These are phyloP conservation scores for Picathartes gymnocephalus DNA, from an alignment of 2,113 vertebrate genomes.

Conservation along the genomic window DNA sequence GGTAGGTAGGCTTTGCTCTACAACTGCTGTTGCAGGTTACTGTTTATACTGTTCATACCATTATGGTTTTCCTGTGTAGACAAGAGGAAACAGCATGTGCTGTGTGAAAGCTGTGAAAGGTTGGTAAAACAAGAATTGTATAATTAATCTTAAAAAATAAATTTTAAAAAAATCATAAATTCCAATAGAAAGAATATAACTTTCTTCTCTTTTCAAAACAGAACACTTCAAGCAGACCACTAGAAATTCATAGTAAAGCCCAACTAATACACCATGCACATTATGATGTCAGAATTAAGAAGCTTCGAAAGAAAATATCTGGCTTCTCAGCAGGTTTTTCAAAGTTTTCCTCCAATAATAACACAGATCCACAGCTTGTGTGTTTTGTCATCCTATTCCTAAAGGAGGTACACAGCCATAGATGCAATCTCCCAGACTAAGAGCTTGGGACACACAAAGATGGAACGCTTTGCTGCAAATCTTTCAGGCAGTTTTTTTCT, in stretches of 20 bases:
- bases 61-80: not conserved
- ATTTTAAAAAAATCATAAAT: not conserved
- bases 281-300: not conserved
- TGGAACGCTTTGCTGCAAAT: not conserved
- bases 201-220: not conserved
- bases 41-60: not conserved
- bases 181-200: not conserved
- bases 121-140: not conserved
- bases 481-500: not conserved
- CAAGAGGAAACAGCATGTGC: not conserved
- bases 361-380: not conserved
- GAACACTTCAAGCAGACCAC: rapidly evolving
- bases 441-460: not conserved
- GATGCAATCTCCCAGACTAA: not conserved
- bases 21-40: not conserved
- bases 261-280: not conserved
- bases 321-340: not conserved
- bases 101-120: not conserved
- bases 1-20: not conserved
- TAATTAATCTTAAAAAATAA: not conserved
- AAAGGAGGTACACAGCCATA: not conserved
- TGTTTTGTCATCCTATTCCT: not conserved
- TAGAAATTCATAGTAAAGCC: not conserved
- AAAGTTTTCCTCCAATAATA: not conserved
- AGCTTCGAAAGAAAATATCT: not conserved